These are phyloP conservation scores for Sorex maritimensis DNA, from an alignment of 2,797 vertebrate genomes.

Conservation along the genomic window DNA sequence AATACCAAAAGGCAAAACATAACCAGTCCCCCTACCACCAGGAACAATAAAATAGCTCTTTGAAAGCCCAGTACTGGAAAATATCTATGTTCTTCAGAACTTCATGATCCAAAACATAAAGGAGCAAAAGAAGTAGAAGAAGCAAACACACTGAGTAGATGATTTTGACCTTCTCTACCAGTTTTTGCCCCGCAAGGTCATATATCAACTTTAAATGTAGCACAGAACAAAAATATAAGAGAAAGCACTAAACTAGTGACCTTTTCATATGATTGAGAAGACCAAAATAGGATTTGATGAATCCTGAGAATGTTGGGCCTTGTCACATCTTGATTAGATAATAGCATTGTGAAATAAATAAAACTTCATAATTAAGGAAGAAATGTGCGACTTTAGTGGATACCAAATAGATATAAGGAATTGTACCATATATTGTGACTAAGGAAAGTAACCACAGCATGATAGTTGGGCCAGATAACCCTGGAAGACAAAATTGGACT, in stretches of 20 bases:
- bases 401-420: not conserved
- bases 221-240: not conserved
- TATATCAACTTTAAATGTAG: not conserved
- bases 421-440: conserved; percentile 42
- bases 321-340: not conserved
- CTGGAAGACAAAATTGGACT: not conserved
- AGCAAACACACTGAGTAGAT: not conserved
- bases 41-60: not conserved
- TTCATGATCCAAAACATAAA: not conserved
- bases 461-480: not conserved
- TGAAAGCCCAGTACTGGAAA: not conserved
- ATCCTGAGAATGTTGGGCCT: not conserved
- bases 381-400: not conserved
- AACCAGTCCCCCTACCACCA: too few species aligned
- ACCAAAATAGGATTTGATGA: not conserved
- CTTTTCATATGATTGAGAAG: not conserved
- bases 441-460: not conserved
- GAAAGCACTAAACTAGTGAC: not conserved
- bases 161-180: not conserved
- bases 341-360: not conserved
- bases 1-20: too few species aligned
- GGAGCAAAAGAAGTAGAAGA: fast-evolving
- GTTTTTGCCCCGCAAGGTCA: not conserved
- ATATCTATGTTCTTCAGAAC: conserved; percentile 17
- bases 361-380: not conserved